Evolutionary conservation across 2,113 vertebrate genomes (phyloP), one percentile per base, ranked within the genome.

Genomic region (Onychorhynchus coronatus): DNA sequence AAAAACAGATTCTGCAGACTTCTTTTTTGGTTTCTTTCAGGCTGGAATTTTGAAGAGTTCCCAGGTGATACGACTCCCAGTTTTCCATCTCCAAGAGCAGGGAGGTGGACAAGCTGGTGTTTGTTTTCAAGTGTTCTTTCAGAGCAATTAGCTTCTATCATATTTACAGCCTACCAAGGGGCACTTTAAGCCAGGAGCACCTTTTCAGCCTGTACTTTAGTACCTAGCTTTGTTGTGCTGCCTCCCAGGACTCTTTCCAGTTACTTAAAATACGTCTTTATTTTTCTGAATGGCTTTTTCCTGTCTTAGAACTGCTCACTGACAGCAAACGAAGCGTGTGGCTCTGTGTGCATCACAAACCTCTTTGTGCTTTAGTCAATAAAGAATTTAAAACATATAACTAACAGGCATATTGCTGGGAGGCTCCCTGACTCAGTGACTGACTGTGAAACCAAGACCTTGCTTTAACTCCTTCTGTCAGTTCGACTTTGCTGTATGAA

Each of bases 401-500:
- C 68, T 66, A 58, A 47, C 37, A 77, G 55, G 35, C 17, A 4
- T 73, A 50, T 71, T 91, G 59, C 66, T 75, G 23, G 72, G 35
- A 83, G 67, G n/a, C 74, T 87, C 56, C 70, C 7, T 62, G 58
- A 66, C 56, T 85, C 53, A 15, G 67, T 93, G 73, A 37, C 78
- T 88, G 61, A 17, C 78, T 85, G 71, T 85, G 93, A 93, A 91
- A 88, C 74, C 71, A 63, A 85, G 87, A 90, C 44, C 68, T 87
- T 17, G 8, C 55, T 93, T 91, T 93, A 91, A 88, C 61, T 95
- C 91, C 56, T 75, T 79, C 50, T 85, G 95, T 91, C 91, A 96
- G 78, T 80, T 93, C 76, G 86, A 2, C 79, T 95, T 93, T 86
- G 68, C 95, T 90, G 12, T 88, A 95, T 96, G 91, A 93, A 97